These are phyloP conservation scores for Nannobrachium achirus DNA, from an alignment of 2,113 vertebrate genomes.

Conservation along the genomic window DNA sequence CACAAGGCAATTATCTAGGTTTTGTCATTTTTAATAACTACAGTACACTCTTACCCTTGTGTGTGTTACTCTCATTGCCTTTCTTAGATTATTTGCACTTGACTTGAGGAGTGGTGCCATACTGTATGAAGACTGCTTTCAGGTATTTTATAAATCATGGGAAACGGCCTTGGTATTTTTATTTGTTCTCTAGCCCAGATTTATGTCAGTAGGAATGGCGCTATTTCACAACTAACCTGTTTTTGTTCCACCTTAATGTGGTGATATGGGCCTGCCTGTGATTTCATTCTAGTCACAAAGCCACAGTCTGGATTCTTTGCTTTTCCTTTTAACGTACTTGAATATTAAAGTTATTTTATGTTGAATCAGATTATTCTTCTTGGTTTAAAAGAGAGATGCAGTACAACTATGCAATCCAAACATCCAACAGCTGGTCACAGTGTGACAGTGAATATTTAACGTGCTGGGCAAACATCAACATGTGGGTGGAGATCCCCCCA, in stretches of 20 bases:
- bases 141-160: conserved; percentile 25
- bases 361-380: neutral
- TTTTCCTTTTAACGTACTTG: conserved; percentile 18
- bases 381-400: neutral
- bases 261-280: neutral
- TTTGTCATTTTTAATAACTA: conserved; percentile 4
- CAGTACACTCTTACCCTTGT: conserved; percentile 16
- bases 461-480: neutral
- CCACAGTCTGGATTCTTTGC: neutral
- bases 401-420: neutral
- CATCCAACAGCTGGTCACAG: neutral
- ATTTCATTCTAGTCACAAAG: neutral
- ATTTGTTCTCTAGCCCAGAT: conserved; percentile 22
- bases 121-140: conserved; percentile 10
- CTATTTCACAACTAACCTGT: neutral
- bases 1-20: conserved; percentile 10
- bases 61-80: conserved; percentile 47
- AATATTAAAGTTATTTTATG: conserved; percentile 23
- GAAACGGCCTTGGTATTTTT: conserved; percentile 20
- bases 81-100: conserved; percentile 61
- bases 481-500: neutral
- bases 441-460: neutral
- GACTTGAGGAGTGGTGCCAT: conserved; percentile 36
- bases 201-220: conserved; percentile 4
- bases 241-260: neutral